A percentile compares a stretch with the other conserved stretches of the same genome.
Evolutionary conservation across 2,888 invertebrate genomes (phyloP).

Genomic region (Spatulosminthurus flaviceps): DNA sequence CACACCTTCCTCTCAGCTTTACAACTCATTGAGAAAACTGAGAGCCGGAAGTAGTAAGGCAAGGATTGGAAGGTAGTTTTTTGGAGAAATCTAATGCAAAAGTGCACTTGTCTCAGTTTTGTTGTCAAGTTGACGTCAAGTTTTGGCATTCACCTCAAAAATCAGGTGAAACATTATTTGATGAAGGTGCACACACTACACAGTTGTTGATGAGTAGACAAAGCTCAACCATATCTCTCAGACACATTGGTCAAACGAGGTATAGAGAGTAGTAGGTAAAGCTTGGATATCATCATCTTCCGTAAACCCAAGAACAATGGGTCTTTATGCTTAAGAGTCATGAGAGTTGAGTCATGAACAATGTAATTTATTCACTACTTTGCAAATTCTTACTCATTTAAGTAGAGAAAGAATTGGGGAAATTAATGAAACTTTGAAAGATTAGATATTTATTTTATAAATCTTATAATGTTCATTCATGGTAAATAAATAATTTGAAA

Average conservation of each 20-base stretch:
- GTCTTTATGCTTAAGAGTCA: not conserved
- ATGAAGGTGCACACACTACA: slow-evolving; percentile 26
- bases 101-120: slow-evolving; percentile 24
- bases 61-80: slow-evolving; percentile 20
- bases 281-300: slow-evolving; percentile 24
- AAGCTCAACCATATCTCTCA: not conserved
- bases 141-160: slow-evolving; percentile 34
- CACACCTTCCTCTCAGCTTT: not conserved
- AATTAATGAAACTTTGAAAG: no score
- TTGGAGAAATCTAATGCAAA: slow-evolving; percentile 43
- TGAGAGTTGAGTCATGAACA: no score
- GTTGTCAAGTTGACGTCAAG: slow-evolving; percentile 23
- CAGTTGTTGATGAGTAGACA: not conserved
- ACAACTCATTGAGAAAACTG: slow-evolving; percentile 4
- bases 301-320: not conserved
- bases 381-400: not conserved
- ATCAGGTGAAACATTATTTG: slow-evolving; percentile 36
- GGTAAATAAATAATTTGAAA: no score
- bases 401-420: no score
- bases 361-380: not conserved
- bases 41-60: slow-evolving; percentile 40
- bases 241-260: slow-evolving; percentile 30
- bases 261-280: slow-evolving; percentile 21
- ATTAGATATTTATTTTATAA: no score
- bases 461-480: no score